Base-by-base conservation (phyloP, 2,888 invertebrate genomes). In the Lepeophtheirus nordmannii region DNA sequence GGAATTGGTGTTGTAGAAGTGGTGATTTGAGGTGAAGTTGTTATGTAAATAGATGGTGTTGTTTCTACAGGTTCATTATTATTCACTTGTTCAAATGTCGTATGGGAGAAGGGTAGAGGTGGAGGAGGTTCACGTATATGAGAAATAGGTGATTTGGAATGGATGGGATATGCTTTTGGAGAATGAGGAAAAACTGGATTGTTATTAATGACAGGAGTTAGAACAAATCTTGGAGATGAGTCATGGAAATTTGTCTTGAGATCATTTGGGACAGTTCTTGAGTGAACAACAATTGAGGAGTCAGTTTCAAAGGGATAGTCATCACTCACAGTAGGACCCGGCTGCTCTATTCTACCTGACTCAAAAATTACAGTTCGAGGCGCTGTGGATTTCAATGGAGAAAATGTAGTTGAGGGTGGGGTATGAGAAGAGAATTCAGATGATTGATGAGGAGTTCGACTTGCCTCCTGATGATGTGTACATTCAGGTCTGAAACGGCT, bases 401-500 rank as follows among this genome's bases (percentile, higher is more conserved):
- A 46, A 30, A 7, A 30, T 8, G 53, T 17, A 14, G 53, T 46
- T 46, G 53, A 46, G 53, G 53, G n/a, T n/a, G n/a, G 14, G 14
- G 53, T n/a, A 5, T 14, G 8, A 5, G 53, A 8, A 14, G 53
- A n/a, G 8, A 46, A 46, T 17, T 46, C 2, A 17, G 53, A 8
- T 8, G 53, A 46, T 46, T n/a, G n/a, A 46, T 46, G 53, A 5
- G 53, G 53, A 46, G n/a, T 46, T 8, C 53, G 53, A 46, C 53
- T 46, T 14, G 41, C 41, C n/a, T 30, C 30, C 53, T 46, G 60
- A 11, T 22, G 37, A n/a, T 23, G 23, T 53, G 63, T 8, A 30
- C 63, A 63, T 30, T 63, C 63, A 11, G 63, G 63, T 53, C 63
- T 63, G 9, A 63, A 46, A 37, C 56, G 20, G 1, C 30, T 46